phyloP scores from a whole-genome alignment of 1,140 invertebrate species.

The Neodiprion fabricii region DNA sequence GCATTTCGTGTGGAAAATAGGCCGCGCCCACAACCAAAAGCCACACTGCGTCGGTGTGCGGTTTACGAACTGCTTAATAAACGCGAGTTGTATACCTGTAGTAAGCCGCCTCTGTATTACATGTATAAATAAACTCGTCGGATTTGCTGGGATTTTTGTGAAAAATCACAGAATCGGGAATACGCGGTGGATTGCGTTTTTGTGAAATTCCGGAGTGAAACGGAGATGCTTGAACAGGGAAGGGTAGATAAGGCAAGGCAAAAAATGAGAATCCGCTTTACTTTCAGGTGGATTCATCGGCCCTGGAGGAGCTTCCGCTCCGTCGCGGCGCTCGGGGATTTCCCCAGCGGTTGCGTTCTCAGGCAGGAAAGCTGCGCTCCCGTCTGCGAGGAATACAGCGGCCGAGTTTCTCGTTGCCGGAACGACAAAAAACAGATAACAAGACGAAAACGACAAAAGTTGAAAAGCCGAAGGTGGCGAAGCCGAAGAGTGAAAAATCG shows the following conservation, averaged over 20 bases:
- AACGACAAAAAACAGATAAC: slow-evolving; percentile 39
- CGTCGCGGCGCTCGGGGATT: slow-evolving; percentile 58
- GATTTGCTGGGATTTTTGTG: too few relatives aligned
- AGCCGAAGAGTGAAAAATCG: slow-evolving; percentile 45
- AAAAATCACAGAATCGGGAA: too few relatives aligned
- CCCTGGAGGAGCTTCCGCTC: slow-evolving; percentile 68
- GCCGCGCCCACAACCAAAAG: background rate
- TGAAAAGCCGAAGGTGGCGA: slow-evolving; percentile 36
- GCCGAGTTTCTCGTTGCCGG: slow-evolving; percentile 47
- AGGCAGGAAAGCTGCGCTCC: slow-evolving; percentile 54
- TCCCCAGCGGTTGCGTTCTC: slow-evolving; percentile 51
- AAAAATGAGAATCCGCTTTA: slow-evolving; percentile 5
- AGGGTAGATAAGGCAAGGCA: too few relatives aligned
- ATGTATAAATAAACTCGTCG: too few relatives aligned
- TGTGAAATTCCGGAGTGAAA: background rate
- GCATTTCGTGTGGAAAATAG: background rate
- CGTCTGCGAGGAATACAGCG: slow-evolving; percentile 52
- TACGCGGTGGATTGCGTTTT: background rate
- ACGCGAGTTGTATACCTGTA: too few relatives aligned
- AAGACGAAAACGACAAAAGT: slow-evolving; percentile 27
- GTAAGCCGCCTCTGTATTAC: too few relatives aligned
- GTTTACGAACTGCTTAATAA: background rate
- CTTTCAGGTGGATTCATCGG: slow-evolving; percentile 66
- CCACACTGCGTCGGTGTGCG: background rate
- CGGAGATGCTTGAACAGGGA: too few relatives aligned